Base-by-base conservation (phyloP, 2,113 vertebrate species). In the Phaetusa simplex region DNA sequence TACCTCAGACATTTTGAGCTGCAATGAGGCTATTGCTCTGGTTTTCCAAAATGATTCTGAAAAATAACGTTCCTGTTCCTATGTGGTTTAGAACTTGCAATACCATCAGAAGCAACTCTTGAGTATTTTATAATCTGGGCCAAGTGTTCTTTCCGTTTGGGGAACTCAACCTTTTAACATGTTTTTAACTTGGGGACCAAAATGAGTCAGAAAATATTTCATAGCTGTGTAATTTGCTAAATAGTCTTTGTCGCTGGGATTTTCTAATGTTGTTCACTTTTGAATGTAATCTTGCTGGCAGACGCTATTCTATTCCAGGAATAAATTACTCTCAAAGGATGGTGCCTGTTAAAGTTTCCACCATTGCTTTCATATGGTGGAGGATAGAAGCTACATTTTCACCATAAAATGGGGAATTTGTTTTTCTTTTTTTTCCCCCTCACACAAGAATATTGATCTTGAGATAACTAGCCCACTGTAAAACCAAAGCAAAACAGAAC, bases 201-300 rank as follows among this genome's bases (percentile, higher is more conserved):
- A 87, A 91, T 71, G 70, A 94, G 70, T 93, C 84, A 96, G 67
- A 91, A 91, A 95, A 94, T 91, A 84, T 81, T 95, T 95, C 40
- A 88, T 81, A 55, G 65, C 50, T 92, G 29, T 88, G 64, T 88
- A 94, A 83, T 88, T 95, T 95, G 32, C 72, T 91, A 70, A 88
- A 64, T 43, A 87, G 73, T 40, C 19, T 23, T 93, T 91, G 47
- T 93, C 61, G 3, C 16, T 94, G 52, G 70, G 52, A 47, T 94
- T 91, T 95, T 96, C 72, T 93, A 89, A 59, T 59, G 65, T 42
- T 83, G 14, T 86, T 94, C 23, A 14, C 36, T 95, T 93, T 79
- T 94, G 29, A 88, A 77, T 86, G 47, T 85, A 90, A 87, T 85
- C 29, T 91, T 87, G 40, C 70, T 96, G 93, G 73, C 81, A 73